Conservation (phyloP, 2,888 invertebrate species). For the Phasia obesa region DNA sequence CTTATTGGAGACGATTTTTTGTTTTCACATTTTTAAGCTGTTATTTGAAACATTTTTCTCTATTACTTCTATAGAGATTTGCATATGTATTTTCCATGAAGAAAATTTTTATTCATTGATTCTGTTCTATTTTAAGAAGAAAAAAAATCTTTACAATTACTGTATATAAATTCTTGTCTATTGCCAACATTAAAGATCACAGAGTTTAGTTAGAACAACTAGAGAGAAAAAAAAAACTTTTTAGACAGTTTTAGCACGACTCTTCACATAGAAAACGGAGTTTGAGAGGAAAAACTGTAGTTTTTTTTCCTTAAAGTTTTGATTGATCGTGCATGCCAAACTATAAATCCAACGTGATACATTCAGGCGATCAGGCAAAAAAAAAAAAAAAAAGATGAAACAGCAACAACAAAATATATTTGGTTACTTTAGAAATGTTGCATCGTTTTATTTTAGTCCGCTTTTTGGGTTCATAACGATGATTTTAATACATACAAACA, state of each 20-base stretch:
- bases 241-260: slow-evolving; percentile 71
- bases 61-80: slow-evolving; percentile 51
- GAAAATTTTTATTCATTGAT: slow-evolving; percentile 62
- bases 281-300: slow-evolving; percentile 72
- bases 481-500: slow-evolving; percentile 29
- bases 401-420: slow-evolving; percentile 37
- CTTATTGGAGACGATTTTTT: slow-evolving; percentile 80
- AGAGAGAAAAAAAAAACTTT: slow-evolving; percentile 47
- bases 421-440: slow-evolving; percentile 56
- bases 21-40: background rate
- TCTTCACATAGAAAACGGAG: slow-evolving; percentile 71
- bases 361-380: slow-evolving; percentile 82
- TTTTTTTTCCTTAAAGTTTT: slow-evolving; percentile 76
- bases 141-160: slow-evolving; percentile 59
- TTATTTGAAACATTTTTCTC: slow-evolving; percentile 1
- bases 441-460: slow-evolving; percentile 51
- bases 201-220: slow-evolving; percentile 55
- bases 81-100: slow-evolving; percentile 61
- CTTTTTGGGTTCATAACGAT: slow-evolving; percentile 57
- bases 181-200: slow-evolving; percentile 60
- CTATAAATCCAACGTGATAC: slow-evolving; percentile 83
- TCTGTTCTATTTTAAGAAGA: slow-evolving; percentile 50
- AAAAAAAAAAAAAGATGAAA: slow-evolving; percentile 44
- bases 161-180: slow-evolving; percentile 34
- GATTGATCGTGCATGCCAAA: slow-evolving; percentile 83